Evolutionary conservation across 2,113 vertebrate genomes (phyloP).

Genomic region (Nannobrachium achirus): DNA sequence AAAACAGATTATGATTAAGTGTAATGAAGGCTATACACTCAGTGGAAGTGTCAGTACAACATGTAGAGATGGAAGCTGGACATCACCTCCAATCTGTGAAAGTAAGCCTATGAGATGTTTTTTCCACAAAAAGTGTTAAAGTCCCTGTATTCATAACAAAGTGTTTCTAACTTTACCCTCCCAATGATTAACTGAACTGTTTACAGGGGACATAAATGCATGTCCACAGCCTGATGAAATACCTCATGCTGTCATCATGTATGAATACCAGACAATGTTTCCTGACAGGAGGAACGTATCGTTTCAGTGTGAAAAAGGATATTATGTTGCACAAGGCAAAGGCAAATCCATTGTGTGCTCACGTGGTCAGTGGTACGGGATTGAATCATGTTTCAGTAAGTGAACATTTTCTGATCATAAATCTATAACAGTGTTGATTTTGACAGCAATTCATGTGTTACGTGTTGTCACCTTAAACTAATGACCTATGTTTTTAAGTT

Average conservation of each 20-base stretch:
- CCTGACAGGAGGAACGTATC: accelerated
- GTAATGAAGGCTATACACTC: neutral
- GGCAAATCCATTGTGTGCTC: neutral
- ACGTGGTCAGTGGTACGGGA: neutral
- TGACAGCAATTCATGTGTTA: too few relatives aligned
- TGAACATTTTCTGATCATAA: neutral
- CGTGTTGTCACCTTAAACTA: too few relatives aligned
- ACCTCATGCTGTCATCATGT: constrained; percentile 43
- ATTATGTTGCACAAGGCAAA: accelerated
- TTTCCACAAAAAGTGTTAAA: too few relatives aligned
- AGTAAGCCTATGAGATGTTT: constrained; percentile 45
- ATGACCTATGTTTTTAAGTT: too few relatives aligned
- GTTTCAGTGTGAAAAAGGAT: constrained; percentile 52
- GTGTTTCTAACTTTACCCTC: neutral
- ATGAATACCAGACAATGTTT: constrained; percentile 32
- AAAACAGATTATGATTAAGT: accelerated
- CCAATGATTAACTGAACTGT: neutral
- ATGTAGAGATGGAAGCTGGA: constrained; percentile 41
- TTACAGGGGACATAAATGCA: constrained; percentile 48
- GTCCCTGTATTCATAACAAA: too few relatives aligned
- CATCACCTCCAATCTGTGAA: constrained; percentile 34
- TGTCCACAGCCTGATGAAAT: constrained; percentile 42
- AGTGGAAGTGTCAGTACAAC: accelerated
- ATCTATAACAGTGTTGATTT: neutral
- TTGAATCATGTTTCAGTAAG: constrained; percentile 30